These are phyloP conservation scores for Frieseomelitta varia DNA, from an alignment of 1,140 invertebrate genomes.

Conservation along the genomic window DNA sequence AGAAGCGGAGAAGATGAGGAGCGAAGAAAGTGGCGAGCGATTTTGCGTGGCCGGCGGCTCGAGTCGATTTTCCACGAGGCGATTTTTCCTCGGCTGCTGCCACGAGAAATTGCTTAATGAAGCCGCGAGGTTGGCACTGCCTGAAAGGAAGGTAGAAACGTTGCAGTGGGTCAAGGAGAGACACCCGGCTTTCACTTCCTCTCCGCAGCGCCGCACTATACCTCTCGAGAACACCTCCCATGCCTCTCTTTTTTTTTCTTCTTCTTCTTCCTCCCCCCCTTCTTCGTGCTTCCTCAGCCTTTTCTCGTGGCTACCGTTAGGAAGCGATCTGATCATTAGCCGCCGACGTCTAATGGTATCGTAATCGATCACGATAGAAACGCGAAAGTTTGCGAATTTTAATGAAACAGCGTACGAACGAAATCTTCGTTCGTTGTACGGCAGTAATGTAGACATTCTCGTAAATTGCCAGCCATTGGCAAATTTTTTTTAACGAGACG, in stretches of 20 bases:
- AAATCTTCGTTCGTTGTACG: too few relatives aligned
- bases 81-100: constrained; percentile 53
- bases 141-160: constrained; percentile 82
- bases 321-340: background rate
- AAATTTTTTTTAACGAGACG: too few relatives aligned
- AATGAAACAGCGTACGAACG: too few relatives aligned
- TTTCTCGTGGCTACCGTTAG: constrained; percentile 31
- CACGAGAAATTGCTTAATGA: constrained; percentile 81
- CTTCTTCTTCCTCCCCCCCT: background rate
- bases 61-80: constrained; percentile 53
- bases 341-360: background rate
- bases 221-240: constrained; percentile 65
- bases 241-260: constrained; percentile 38
- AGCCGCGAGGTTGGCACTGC: constrained; percentile 73
- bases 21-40: background rate
- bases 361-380: background rate
- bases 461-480: too few relatives aligned
- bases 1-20: background rate
- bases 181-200: constrained; percentile 82
- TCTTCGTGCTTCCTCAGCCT: constrained; percentile 31
- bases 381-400: too few relatives aligned
- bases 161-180: constrained; percentile 83
- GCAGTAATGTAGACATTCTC: too few relatives aligned
- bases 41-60: background rate
- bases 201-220: constrained; percentile 72